These are phyloP conservation scores for Teleopsis dalmanni DNA, from an alignment of 1,140 invertebrate species.

Conservation along the genomic window DNA sequence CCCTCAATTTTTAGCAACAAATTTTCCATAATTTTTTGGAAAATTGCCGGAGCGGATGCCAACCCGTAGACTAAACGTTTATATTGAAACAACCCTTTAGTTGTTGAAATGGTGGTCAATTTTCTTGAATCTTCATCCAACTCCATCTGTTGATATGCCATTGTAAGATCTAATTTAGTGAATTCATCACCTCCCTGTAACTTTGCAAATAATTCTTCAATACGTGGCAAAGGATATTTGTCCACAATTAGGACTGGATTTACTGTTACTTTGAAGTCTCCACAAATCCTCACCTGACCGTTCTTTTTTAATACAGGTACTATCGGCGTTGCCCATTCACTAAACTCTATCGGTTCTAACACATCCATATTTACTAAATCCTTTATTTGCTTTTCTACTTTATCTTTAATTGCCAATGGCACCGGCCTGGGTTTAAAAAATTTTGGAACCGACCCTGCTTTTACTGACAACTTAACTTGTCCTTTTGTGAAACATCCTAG, in stretches of 20 bases:
- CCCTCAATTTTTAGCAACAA: constrained; percentile 18
- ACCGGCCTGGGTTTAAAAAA: not conserved
- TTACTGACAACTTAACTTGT: not conserved
- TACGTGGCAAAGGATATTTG: not conserved
- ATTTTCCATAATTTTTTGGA: constrained; percentile 16
- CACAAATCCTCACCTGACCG: not conserved
- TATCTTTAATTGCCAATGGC: not conserved
- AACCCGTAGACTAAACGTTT: constrained; percentile 20
- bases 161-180: constrained; percentile 21
- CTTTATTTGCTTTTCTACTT: not conserved
- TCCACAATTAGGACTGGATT: constrained; percentile 2
- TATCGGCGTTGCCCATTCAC: constrained; percentile 3
- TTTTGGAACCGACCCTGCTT: not conserved
- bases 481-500: not conserved
- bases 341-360: constrained; percentile 1
- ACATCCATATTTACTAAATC: not conserved
- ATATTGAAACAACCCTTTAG: constrained; percentile 17
- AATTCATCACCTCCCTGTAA: constrained; percentile 19
- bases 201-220: not conserved
- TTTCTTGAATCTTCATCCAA: constrained; percentile 17
- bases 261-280: constrained; percentile 6
- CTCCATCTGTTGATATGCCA: constrained; percentile 29
- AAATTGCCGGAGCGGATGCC: constrained; percentile 17
- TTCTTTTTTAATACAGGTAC: constrained; percentile 7
- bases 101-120: constrained; percentile 22